Base-by-base conservation (phyloP, 2,113 vertebrate species). In the cat (Felis catus) region DNA sequence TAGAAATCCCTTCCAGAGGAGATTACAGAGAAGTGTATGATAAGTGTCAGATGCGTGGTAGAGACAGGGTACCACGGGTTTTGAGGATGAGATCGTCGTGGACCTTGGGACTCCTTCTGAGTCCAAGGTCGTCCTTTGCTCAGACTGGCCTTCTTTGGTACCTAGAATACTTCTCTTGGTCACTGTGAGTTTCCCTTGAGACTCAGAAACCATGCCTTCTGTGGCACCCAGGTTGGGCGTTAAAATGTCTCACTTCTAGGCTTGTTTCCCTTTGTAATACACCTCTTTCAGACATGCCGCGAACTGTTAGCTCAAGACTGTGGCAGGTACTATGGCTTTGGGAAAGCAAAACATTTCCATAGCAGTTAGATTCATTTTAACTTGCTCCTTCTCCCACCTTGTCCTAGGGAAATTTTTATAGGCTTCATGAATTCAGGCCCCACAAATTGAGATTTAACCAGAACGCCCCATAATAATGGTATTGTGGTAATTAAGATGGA, bases 361-460 rank as follows among this genome's bases (percentile, higher is more conserved):
- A 87, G 78, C 91, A 76, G 73, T 53, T 31, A 94, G 73, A 73
- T 92, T 92, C 48, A 55, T 90, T 73, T 85, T 41, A 73, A 88
- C 61, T 66, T 4, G 27, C 27, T 80, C 11, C 53, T 48, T 81
- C 33, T 18, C 76, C 65, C 27, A 23, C 16, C n/a, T 21, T 78
- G 19, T 29, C 48, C 29, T 36, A 79, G 65, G 63, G 39, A 78
- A 66, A 51, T 63, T 91, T 86, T 53, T 86, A 31, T 48, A 74
- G 23, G 8, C n/a, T 85, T 89, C 71, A 36, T 93, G 63, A 45
- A 91, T 81, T 91, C 25, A 86, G 31, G 55, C 61, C 41, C 3
- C 14, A 23, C 3, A 70, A 39, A 84, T 41, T 79, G 87, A 94
- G 39, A 78, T 92, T 81, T 94, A 83, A 87, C 41, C n/a, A 36